A percentile compares a stretch with the other conserved stretches of the same genome.
Conservation (phyloP, 2,113 vertebrate genomes). For the Silurus asotus region DNA sequence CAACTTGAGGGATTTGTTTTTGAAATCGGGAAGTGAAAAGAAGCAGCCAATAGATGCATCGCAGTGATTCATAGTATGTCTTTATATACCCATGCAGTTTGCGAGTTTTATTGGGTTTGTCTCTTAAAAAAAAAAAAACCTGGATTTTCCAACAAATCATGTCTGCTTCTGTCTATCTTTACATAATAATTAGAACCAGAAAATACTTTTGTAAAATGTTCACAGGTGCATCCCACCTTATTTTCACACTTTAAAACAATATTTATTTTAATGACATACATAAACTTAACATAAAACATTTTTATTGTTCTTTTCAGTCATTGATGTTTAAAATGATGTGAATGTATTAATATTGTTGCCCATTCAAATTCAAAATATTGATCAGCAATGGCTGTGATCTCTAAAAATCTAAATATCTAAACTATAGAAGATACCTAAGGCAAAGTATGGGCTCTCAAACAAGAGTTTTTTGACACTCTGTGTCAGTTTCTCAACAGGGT, state of each 20-base stretch:
- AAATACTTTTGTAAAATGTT: not conserved
- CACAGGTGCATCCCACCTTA: not conserved
- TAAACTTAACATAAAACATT: not conserved
- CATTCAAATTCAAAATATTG: conserved; percentile 2
- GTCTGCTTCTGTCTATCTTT: not conserved
- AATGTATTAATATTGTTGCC: not conserved
- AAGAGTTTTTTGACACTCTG: not conserved
- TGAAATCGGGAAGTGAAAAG: not conserved
- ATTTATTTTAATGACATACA: not conserved
- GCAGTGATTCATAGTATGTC: not conserved
- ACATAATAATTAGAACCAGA: not conserved
- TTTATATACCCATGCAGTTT: not conserved
- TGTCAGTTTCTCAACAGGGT: conserved; percentile 20
- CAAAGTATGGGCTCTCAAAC: not conserved
- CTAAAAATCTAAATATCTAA: not conserved
- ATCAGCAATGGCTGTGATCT: not conserved
- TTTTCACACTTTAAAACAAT: not conserved
- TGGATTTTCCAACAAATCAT: conserved; percentile 4
- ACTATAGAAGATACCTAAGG: conserved; percentile 10
- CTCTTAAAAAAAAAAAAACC: not conserved
- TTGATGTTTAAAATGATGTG: not conserved
- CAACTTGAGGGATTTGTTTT: conserved; percentile 31
- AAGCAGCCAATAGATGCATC: conserved; percentile 17
- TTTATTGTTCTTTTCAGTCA: not conserved
- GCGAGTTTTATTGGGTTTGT: too few relatives aligned